A percentile compares a stretch with the other conserved stretches of the same genome.
These are phyloP conservation scores for Bungarus multicinctus DNA, from an alignment of 2,113 vertebrate genomes.

Conservation along the genomic window DNA sequence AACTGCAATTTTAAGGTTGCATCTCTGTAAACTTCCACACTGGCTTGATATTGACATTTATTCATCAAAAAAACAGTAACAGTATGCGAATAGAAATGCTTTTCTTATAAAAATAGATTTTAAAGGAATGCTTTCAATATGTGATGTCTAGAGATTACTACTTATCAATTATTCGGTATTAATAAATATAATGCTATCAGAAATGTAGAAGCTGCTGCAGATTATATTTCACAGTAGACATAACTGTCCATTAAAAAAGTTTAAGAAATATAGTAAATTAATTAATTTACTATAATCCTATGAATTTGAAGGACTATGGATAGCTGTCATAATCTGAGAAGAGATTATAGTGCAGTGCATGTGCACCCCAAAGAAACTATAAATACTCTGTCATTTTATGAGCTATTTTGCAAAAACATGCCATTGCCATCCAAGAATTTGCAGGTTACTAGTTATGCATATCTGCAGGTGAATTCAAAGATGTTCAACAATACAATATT, in stretches of 20 bases:
- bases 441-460: background rate
- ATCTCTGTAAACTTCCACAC: background rate
- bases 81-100: background rate
- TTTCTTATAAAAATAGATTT: background rate
- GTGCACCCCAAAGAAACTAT: background rate
- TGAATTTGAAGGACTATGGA: background rate
- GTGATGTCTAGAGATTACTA: slow-evolving; percentile 11
- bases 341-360: background rate
- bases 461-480: background rate
- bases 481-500: background rate
- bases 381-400: background rate
- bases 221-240: slow-evolving; percentile 13
- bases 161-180: background rate
- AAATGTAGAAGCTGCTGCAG: background rate
- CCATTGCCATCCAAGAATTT: background rate
- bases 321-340: background rate
- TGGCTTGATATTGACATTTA: background rate
- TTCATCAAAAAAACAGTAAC: background rate
- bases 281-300: no score
- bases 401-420: background rate
- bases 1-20: background rate
- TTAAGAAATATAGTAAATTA: background rate
- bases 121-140: background rate
- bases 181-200: background rate
- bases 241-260: slow-evolving; percentile 6